Evolutionary conservation across 2,113 vertebrate species (phyloP).

Genomic region (Cricetomys ansorgei): DNA sequence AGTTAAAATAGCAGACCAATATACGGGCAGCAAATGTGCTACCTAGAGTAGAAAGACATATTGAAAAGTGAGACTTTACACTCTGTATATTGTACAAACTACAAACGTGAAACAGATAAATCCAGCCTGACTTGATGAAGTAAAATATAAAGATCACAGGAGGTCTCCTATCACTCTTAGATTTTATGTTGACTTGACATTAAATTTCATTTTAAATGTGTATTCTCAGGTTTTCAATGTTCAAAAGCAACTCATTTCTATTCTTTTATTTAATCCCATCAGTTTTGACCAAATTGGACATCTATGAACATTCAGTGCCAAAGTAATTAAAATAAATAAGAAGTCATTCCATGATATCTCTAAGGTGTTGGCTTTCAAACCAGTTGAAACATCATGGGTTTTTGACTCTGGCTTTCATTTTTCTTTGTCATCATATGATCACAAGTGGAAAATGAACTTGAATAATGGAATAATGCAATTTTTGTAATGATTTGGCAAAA

Average conservation of each 20-base stretch:
- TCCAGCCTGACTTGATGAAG: background rate
- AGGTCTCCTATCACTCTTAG: background rate
- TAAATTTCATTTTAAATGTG: conserved; percentile 12
- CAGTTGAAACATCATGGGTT: conserved; percentile 12
- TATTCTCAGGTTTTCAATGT: background rate
- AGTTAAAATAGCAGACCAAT: background rate
- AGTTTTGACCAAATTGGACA: conserved; percentile 43
- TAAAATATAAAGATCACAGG: background rate
- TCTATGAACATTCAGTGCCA: conserved; percentile 45
- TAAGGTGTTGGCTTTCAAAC: conserved; percentile 51
- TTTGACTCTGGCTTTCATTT: conserved; percentile 49
- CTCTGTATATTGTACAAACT: accelerated
- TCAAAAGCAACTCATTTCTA: conserved; percentile 17
- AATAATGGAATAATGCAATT: conserved; percentile 62
- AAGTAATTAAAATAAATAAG: conserved; percentile 67
- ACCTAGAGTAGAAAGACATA: background rate
- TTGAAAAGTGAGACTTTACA: background rate
- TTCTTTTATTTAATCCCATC: background rate
- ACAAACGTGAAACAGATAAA: background rate
- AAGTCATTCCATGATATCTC: conserved; percentile 60
- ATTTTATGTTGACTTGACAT: background rate
- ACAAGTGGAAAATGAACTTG: conserved; percentile 55
- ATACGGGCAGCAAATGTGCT: background rate
- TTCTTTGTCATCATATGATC: conserved; percentile 52
- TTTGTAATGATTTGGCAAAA: conserved; percentile 52